phyloP scores from a whole-genome alignment of 2,113 vertebrate genomes.

The Anthoscopus minutus region DNA sequence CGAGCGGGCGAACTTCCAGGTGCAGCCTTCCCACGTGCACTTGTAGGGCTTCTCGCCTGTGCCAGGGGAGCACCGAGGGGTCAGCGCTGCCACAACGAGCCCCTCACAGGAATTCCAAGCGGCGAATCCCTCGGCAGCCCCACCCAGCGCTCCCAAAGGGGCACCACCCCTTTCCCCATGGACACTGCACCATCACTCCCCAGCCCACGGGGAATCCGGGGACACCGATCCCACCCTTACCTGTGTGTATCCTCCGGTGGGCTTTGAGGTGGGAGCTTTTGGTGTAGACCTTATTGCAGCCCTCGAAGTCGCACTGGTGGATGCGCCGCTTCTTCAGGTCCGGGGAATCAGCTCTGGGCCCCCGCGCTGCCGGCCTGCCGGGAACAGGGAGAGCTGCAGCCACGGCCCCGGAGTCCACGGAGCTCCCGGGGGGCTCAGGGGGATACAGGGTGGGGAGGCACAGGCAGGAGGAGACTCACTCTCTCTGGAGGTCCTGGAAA shows the following conservation, averaged over 20 bases:
- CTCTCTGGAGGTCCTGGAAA: slow-evolving; percentile 65
- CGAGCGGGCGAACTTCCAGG: not conserved
- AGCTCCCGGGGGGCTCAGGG: not conserved
- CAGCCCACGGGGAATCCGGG: rapidly evolving
- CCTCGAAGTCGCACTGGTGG: slow-evolving; percentile 95
- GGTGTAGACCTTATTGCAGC: slow-evolving; percentile 97
- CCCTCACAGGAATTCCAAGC: rapidly evolving
- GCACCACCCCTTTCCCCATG: not conserved
- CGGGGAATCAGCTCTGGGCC: slow-evolving; percentile 70
- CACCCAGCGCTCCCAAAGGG: not conserved
- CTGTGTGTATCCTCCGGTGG: slow-evolving; percentile 94
- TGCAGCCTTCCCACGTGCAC: not conserved
- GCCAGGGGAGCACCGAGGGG: not conserved
- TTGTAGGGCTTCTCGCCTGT: not conserved
- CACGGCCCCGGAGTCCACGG: rapidly evolving
- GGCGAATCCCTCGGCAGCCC: rapidly evolving
- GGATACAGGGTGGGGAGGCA: not conserved
- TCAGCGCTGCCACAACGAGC: rapidly evolving
- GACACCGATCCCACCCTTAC: slow-evolving; percentile 35
- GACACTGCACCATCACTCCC: rapidly evolving
- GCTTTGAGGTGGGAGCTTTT: slow-evolving; percentile 98
- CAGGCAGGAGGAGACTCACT: slow-evolving; percentile 49
- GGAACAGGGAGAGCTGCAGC: not conserved
- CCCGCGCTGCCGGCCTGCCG: not conserved
- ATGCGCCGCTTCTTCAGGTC: slow-evolving; percentile 90